Conservation (phyloP, 2,888 invertebrate species). For the Trichopoda pennipes region DNA sequence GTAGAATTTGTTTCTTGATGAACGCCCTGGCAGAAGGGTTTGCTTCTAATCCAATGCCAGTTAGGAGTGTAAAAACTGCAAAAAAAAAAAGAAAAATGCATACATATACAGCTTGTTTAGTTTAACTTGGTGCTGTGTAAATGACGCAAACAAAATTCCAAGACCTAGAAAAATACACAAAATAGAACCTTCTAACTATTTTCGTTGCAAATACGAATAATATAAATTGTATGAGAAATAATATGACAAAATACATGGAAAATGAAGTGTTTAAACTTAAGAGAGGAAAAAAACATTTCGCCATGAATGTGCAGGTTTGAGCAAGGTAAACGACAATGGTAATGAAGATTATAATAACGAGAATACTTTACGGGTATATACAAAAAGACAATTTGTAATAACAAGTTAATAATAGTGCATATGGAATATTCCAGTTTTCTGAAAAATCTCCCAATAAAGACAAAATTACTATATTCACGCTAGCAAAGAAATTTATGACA, state of each 20-base stretch:
- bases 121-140: slow-evolving; percentile 37
- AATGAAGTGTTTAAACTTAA: background rate
- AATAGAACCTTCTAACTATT: slow-evolving; percentile 46
- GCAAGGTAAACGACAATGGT: slow-evolving; percentile 33
- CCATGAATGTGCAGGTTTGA: slow-evolving; percentile 1
- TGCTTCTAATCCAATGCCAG: slow-evolving; percentile 14
- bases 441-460: too few relatives aligned
- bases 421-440: too few relatives aligned
- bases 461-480: too few relatives aligned
- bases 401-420: too few relatives aligned
- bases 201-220: slow-evolving; percentile 17
- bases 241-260: background rate
- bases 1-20: slow-evolving; percentile 4
- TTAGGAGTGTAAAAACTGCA: background rate
- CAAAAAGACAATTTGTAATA: too few relatives aligned
- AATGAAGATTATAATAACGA: background rate
- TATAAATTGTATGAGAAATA: background rate
- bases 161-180: slow-evolving; percentile 43
- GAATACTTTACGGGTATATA: background rate
- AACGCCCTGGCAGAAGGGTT: slow-evolving; percentile 16
- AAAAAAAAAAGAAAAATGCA: background rate
- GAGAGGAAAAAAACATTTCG: slow-evolving; percentile 8
- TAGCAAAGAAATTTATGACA: too few relatives aligned
- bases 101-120: slow-evolving; percentile 9
- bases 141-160: slow-evolving; percentile 61